These are phyloP conservation scores for Uropsilus gracilis DNA, from an alignment of 2,113 vertebrate species.

Conservation along the genomic window DNA sequence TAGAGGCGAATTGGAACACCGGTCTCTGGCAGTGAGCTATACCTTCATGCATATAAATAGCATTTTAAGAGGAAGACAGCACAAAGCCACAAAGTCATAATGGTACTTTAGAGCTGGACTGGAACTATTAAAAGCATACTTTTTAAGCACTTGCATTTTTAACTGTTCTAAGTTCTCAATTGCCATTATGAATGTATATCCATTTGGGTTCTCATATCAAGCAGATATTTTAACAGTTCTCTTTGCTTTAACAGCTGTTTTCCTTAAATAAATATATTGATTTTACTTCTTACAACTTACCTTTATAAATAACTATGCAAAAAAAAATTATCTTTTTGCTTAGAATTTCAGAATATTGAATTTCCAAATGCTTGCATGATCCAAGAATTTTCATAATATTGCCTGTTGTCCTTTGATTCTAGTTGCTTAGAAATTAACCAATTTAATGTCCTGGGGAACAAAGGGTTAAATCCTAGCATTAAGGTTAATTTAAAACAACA, in stretches of 20 bases:
- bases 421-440: slow-evolving; percentile 57
- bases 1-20: slow-evolving; percentile 7
- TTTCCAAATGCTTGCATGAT: slow-evolving; percentile 34
- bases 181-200: background rate
- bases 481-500: slow-evolving; percentile 67
- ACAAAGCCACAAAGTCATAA: slow-evolving; percentile 57
- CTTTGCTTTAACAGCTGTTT: slow-evolving; percentile 9
- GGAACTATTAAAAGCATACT: slow-evolving; percentile 46
- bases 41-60: slow-evolving; percentile 69
- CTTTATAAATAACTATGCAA: background rate
- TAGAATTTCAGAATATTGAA: background rate
- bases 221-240: background rate
- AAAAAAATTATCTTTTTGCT: slow-evolving; percentile 5
- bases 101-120: slow-evolving; percentile 20
- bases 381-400: slow-evolving; percentile 51
- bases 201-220: slow-evolving; percentile 48
- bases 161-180: slow-evolving; percentile 15
- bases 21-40: background rate
- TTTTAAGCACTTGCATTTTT: slow-evolving; percentile 4
- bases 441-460: slow-evolving; percentile 14
- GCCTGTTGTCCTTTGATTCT: background rate
- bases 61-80: slow-evolving; percentile 61
- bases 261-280: background rate
- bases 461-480: slow-evolving; percentile 72
- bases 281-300: background rate